Conservation (phyloP, 2,797 vertebrate genomes). For the Calcarius lapponicus region DNA sequence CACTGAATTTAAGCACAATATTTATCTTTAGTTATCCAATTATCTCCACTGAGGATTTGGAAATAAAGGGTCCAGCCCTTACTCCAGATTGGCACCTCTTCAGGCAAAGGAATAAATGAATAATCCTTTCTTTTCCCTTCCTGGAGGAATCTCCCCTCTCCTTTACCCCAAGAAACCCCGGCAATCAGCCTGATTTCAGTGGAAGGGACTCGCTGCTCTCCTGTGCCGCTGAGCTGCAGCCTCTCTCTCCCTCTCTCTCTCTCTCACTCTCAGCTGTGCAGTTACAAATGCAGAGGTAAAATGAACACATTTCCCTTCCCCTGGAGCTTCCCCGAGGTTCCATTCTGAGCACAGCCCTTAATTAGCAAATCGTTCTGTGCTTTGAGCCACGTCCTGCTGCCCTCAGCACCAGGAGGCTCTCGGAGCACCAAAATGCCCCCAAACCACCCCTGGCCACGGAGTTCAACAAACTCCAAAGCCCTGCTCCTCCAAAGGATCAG, state of each 20-base stretch:
- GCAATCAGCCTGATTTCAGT: neutral
- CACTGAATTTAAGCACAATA: neutral
- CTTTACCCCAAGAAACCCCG: neutral
- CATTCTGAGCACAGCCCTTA: neutral
- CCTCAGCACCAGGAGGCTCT: neutral
- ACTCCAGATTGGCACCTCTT: neutral
- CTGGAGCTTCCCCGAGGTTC: neutral
- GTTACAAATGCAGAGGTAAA: neutral
- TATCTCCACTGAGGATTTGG: too few species aligned
- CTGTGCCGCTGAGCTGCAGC: neutral
- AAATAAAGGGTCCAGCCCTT: neutral
- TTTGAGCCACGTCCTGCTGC: accelerated
- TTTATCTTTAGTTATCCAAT: neutral
- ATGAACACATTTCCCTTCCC: neutral
- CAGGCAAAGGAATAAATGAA: neutral
- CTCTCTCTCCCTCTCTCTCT: neutral
- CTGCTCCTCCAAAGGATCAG: neutral
- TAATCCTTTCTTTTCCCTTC: neutral
- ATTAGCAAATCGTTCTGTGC: neutral
- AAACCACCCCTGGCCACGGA: neutral
- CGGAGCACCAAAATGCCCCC: accelerated
- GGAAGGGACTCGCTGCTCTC: neutral
- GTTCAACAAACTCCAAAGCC: accelerated
- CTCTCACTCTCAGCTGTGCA: neutral
- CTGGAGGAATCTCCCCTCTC: neutral